These are phyloP conservation scores for Gnathonemus echidnorhynchus DNA, from an alignment of 2,113 vertebrate genomes.

Conservation along the genomic window DNA sequence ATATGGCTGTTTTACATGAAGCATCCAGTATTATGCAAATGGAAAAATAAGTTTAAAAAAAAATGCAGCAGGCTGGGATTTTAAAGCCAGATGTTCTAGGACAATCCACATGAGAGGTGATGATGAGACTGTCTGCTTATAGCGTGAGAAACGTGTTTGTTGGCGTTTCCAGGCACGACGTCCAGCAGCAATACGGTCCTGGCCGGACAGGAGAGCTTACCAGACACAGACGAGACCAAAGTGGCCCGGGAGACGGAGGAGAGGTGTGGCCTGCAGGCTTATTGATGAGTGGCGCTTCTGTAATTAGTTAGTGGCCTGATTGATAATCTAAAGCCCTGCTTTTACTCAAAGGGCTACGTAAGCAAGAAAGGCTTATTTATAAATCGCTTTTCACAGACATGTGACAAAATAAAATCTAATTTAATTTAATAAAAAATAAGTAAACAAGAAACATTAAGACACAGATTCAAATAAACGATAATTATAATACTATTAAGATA, in stretches of 20 bases:
- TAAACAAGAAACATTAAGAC: background rate
- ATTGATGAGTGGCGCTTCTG: background rate
- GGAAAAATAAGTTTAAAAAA: background rate
- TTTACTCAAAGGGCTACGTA: background rate
- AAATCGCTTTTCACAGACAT: background rate
- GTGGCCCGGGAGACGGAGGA: slow-evolving; percentile 79
- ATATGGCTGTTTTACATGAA: background rate
- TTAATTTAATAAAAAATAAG: background rate
- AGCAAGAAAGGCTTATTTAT: background rate
- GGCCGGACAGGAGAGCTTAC: slow-evolving; percentile 82
- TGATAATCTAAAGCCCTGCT: background rate
- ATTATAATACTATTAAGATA: background rate
- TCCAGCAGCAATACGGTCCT: slow-evolving; percentile 96
- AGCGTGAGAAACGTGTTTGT: background rate
- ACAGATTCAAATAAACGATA: background rate
- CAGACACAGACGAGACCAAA: slow-evolving; percentile 80
- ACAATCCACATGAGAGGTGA: background rate
- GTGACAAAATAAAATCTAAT: background rate
- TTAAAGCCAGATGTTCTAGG: background rate
- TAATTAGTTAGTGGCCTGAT: background rate
- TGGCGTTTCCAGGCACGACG: slow-evolving; percentile 72
- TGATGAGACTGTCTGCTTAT: background rate
- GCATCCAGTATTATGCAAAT: background rate
- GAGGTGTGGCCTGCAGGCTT: slow-evolving; percentile 58
- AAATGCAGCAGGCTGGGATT: background rate